These are phyloP conservation scores for Pachliopta kotzebuea DNA, from an alignment of 2,888 invertebrate genomes.

Conservation along the genomic window DNA sequence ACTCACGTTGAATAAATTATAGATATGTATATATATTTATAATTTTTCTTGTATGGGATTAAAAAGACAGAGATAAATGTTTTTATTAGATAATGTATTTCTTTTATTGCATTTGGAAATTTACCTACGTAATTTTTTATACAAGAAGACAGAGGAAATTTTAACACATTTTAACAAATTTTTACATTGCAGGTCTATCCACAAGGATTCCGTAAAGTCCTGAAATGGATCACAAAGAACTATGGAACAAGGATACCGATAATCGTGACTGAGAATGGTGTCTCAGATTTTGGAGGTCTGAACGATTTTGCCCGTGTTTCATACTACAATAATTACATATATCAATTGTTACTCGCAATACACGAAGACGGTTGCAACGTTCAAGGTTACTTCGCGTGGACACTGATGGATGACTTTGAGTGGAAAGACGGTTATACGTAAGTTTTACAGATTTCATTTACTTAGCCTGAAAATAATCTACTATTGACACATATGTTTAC, in stretches of 20 bases:
- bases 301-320: constrained; percentile 70
- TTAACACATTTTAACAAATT: neutral
- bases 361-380: constrained; percentile 66
- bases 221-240: constrained; percentile 82
- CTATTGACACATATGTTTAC: too few relatives aligned
- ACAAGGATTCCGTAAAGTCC: constrained; percentile 81
- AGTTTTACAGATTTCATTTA: constrained; percentile 32
- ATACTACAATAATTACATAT: constrained; percentile 73
- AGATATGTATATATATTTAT: neutral
- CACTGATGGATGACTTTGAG: constrained; percentile 83
- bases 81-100: neutral
- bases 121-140: neutral
- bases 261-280: constrained; percentile 81
- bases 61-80: neutral
- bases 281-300: constrained; percentile 69
- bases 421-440: constrained; percentile 77
- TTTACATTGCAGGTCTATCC: constrained; percentile 72
- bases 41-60: neutral
- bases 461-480: too few relatives aligned
- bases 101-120: neutral
- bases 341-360: constrained; percentile 61
- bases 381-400: constrained; percentile 81
- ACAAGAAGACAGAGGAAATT: neutral
- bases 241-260: constrained; percentile 80
- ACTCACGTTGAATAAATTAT: constrained; percentile 2